These are phyloP conservation scores for Cordilura impudica DNA, from an alignment of 2,888 invertebrate genomes.

Conservation along the genomic window DNA sequence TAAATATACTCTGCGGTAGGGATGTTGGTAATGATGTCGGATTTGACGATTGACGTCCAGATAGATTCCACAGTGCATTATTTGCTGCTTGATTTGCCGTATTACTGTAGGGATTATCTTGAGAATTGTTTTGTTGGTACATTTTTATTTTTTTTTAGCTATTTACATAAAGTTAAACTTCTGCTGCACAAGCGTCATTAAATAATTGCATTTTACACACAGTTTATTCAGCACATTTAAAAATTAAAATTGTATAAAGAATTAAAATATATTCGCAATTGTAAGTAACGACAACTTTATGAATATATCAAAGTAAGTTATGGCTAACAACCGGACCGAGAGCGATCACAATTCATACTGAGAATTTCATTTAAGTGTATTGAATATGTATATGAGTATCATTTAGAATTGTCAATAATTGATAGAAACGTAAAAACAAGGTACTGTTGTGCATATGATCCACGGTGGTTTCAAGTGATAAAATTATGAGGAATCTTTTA, in stretches of 20 bases:
- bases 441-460: too few species aligned
- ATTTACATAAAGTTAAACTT: not conserved
- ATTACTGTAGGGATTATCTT: constrained; percentile 8
- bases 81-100: constrained; percentile 63
- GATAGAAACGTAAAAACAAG: too few species aligned
- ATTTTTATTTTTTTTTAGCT: constrained; percentile 22
- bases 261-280: not conserved
- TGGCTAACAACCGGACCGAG: constrained; percentile 31
- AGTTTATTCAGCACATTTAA: not conserved
- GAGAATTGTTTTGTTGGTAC: constrained; percentile 41
- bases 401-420: not conserved
- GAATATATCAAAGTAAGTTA: not conserved
- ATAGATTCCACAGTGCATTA: constrained; percentile 70
- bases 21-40: constrained; percentile 65
- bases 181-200: constrained; percentile 32
- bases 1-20: constrained; percentile 71
- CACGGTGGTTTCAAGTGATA: too few species aligned
- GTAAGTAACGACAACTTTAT: not conserved
- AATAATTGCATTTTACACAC: not conserved
- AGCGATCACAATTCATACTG: constrained; percentile 45
- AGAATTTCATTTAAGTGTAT: constrained; percentile 23
- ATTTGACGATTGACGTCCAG: constrained; percentile 67
- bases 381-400: not conserved
- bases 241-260: too few species aligned
- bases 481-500: too few species aligned